Evolutionary conservation across 1,140 invertebrate species (phyloP).

Genomic region (Hermatobates lingyangjiaoensis): DNA sequence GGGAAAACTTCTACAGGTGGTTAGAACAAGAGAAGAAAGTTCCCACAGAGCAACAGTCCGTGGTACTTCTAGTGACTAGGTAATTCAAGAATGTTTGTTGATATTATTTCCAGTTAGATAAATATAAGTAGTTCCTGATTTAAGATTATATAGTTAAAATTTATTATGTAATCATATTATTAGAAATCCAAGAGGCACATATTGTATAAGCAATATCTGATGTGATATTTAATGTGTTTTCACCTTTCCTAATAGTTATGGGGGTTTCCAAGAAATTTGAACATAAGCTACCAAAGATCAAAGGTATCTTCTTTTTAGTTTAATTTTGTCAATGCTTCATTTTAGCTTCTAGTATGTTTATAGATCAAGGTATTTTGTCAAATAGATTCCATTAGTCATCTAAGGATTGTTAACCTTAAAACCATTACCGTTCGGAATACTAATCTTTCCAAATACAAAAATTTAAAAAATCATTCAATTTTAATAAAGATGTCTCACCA

Average conservation of each 20-base stretch:
- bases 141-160: no score
- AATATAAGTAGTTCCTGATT: no score
- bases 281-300: neutral
- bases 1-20: constrained; percentile 60
- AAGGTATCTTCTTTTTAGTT: no score
- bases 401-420: no score
- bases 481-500: no score
- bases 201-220: neutral
- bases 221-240: neutral
- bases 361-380: no score
- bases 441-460: no score
- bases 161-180: neutral
- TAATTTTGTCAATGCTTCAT: no score
- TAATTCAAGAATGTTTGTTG: constrained; percentile 27
- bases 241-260: neutral
- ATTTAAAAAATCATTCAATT: no score
- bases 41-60: constrained; percentile 48
- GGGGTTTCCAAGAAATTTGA: neutral
- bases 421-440: no score
- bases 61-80: constrained; percentile 58
- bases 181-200: neutral
- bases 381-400: no score
- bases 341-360: no score
- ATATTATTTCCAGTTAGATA: neutral
- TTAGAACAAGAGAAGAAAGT: constrained; percentile 52